phyloP scores from a whole-genome alignment of 2,888 invertebrate species.

The Calameuta pallipes region DNA sequence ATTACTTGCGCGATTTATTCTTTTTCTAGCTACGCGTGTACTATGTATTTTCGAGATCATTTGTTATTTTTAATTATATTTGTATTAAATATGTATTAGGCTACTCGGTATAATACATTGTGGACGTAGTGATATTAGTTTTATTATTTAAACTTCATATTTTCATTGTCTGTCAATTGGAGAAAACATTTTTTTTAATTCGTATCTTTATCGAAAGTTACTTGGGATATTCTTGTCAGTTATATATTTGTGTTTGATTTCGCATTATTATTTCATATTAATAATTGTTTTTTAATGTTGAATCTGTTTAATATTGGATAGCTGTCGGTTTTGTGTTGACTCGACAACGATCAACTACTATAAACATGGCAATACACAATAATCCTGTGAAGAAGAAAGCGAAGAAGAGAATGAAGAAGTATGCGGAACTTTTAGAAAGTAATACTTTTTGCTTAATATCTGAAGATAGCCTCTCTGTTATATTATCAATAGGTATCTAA shows the following conservation, averaged over 20 bases:
- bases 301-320: constrained; percentile 11
- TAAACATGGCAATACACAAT: constrained; percentile 43
- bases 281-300: neutral
- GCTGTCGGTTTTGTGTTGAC: constrained; percentile 30
- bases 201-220: too few relatives aligned
- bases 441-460: constrained; percentile 23
- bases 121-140: neutral
- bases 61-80: neutral
- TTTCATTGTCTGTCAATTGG: neutral
- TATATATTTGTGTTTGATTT: neutral
- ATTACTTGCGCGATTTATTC: neutral
- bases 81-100: neutral
- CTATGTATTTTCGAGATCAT: neutral
- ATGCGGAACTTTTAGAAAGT: constrained; percentile 78
- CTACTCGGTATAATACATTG: neutral
- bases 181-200: too few relatives aligned
- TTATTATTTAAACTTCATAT: neutral
- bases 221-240: too few relatives aligned
- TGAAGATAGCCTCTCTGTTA: constrained; percentile 9
- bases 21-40: neutral
- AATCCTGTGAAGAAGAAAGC: constrained; percentile 67
- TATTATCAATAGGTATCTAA: constrained; percentile 20
- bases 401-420: constrained; percentile 70
- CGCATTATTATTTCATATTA: neutral
- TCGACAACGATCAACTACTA: constrained; percentile 46